Evolutionary conservation across 2,797 vertebrate genomes (phyloP).

Genomic region (Oreochromis mossambicus): DNA sequence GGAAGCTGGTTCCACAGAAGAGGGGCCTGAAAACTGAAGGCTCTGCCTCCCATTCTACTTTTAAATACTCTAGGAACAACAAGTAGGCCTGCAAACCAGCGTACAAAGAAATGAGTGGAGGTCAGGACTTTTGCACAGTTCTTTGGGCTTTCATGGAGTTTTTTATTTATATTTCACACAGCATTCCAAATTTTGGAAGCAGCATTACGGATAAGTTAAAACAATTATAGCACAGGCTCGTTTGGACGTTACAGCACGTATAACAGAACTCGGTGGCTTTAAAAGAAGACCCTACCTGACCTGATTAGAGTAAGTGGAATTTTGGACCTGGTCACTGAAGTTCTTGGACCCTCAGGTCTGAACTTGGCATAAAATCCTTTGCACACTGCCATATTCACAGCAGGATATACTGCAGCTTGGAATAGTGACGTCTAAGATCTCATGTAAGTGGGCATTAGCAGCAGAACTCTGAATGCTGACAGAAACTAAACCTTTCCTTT

Average conservation of each 20-base stretch:
- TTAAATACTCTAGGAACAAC: background rate
- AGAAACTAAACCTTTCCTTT: background rate
- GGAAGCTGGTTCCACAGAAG: background rate
- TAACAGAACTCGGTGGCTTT: background rate
- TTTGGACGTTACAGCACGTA: background rate
- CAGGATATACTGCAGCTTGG: background rate
- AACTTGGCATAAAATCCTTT: background rate
- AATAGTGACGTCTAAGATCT: background rate
- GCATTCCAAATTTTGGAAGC: background rate
- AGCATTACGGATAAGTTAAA: background rate
- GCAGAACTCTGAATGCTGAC: background rate
- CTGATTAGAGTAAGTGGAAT: background rate
- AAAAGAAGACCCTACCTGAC: background rate
- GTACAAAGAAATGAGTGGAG: background rate
- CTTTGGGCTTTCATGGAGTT: background rate
- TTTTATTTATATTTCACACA: background rate
- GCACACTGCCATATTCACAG: background rate
- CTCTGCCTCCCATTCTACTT: background rate
- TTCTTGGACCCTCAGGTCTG: background rate
- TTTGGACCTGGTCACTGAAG: background rate
- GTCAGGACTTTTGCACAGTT: background rate
- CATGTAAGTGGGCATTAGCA: background rate
- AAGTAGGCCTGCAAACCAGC: rapidly evolving
- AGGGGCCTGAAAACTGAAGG: background rate
- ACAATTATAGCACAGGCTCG: background rate